Conservation (phyloP, 2,113 vertebrate genomes). For the Macquaria ambigua region DNA sequence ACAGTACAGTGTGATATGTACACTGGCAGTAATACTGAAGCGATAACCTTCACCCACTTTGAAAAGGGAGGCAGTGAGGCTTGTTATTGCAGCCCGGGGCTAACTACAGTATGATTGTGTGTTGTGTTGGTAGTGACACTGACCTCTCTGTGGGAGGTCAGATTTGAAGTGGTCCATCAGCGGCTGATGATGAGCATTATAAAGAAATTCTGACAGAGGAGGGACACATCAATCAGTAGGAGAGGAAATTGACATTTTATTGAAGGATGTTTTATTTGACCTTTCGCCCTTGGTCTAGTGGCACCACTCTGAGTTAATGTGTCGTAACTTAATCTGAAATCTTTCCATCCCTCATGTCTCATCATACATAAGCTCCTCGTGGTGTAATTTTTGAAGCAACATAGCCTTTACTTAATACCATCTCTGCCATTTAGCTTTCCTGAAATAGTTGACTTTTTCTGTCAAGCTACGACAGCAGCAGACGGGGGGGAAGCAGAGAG, state of each 20-base stretch:
- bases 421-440: conserved; percentile 33
- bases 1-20: conserved; percentile 17
- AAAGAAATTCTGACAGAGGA: conserved; percentile 11
- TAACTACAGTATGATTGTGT: neutral
- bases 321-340: conserved; percentile 10
- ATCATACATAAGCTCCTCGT: conserved; percentile 2
- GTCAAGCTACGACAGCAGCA: conserved; percentile 49
- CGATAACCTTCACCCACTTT: conserved; percentile 29
- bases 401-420: conserved; percentile 9
- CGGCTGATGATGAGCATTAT: neutral
- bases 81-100: neutral
- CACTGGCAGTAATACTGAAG: neutral
- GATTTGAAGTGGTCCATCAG: conserved; percentile 20
- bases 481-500: conserved; percentile 38
- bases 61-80: neutral
- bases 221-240: neutral
- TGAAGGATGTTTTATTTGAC: conserved; percentile 22
- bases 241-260: conserved; percentile 11
- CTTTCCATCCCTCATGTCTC: neutral
- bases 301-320: neutral
- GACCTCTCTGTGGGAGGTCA: conserved; percentile 33
- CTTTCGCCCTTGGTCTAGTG: conserved; percentile 1
- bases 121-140: conserved; percentile 41
- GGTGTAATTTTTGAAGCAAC: conserved; percentile 11
- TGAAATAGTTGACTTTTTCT: conserved; percentile 55